Conservation (phyloP, 53 echinoderm and acorn worm genomes). For the Astropecten irregularis region DNA sequence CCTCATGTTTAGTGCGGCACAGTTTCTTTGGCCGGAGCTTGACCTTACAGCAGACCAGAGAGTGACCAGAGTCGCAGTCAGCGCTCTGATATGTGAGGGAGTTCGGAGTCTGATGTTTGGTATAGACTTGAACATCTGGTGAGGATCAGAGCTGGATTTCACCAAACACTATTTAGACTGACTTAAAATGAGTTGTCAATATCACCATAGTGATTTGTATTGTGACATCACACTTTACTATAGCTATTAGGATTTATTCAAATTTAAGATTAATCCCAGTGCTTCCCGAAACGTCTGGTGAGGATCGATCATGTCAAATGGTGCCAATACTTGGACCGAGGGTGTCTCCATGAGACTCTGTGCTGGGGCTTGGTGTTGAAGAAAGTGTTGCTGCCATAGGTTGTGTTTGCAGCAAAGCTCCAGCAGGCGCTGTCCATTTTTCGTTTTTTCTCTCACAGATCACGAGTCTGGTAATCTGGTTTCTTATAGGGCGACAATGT, state of each 20-base stretch:
- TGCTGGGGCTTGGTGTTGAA: constrained; percentile 38
- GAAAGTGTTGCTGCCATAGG: constrained; percentile 43
- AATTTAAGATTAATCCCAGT: too few relatives aligned
- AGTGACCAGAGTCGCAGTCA: constrained; percentile 9
- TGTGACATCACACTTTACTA: too few relatives aligned
- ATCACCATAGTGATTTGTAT: too few relatives aligned
- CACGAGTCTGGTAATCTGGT: too few relatives aligned
- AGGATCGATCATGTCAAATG: constrained; percentile 41
- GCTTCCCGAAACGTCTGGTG: not conserved
- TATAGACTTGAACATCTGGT: too few relatives aligned
- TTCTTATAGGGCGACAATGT: too few relatives aligned
- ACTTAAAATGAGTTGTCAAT: too few relatives aligned
- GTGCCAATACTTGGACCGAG: constrained; percentile 52
- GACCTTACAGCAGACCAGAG: too few relatives aligned
- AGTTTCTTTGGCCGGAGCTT: constrained; percentile 11
- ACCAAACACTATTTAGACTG: too few relatives aligned
- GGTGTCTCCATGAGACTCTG: constrained; percentile 55
- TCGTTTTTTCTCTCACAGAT: too few relatives aligned
- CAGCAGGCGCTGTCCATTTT: constrained; percentile 54
- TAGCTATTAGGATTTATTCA: too few relatives aligned
- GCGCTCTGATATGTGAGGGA: not conserved
- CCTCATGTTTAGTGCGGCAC: not conserved
- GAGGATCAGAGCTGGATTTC: too few relatives aligned
- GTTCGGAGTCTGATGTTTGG: not conserved
- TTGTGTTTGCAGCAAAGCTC: constrained; percentile 29